A percentile compares a stretch with the other conserved stretches of the same genome.
Evolutionary conservation across 2,888 invertebrate genomes (phyloP).

Genomic region (Sturmia bella): DNA sequence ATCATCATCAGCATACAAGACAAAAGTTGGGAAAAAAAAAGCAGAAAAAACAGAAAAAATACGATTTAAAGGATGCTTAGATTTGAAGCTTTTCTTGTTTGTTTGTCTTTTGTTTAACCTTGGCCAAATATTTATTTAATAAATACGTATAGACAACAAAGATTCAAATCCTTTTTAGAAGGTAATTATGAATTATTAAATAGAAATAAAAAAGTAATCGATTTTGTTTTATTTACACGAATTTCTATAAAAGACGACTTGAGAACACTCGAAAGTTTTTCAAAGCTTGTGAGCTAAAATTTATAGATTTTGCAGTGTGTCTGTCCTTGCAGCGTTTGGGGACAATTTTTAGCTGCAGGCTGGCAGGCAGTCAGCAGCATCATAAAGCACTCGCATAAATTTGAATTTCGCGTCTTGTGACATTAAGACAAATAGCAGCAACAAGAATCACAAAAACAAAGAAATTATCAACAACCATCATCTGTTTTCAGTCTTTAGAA

Average conservation of each 20-base stretch:
- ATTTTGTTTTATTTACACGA: constrained; percentile 70
- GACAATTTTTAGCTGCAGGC: constrained; percentile 76
- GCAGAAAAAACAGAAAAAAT: constrained; percentile 5
- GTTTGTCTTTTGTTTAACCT: constrained; percentile 58
- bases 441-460: constrained; percentile 70
- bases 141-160: constrained; percentile 53
- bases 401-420: constrained; percentile 66
- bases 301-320: constrained; percentile 43
- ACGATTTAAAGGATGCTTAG: constrained; percentile 55
- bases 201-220: constrained; percentile 71
- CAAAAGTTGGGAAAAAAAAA: constrained; percentile 28
- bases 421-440: constrained; percentile 73
- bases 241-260: constrained; percentile 2
- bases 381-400: constrained; percentile 56
- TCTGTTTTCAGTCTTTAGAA: constrained; percentile 21
- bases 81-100: constrained; percentile 48
- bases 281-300: constrained; percentile 45
- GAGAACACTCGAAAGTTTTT: constrained; percentile 37
- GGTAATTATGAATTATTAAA: constrained; percentile 73
- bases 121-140: constrained; percentile 71
- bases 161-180: constrained; percentile 46
- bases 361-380: constrained; percentile 19
- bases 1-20: constrained; percentile 46
- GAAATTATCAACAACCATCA: constrained; percentile 72
- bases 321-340: constrained; percentile 61